Base-by-base conservation (phyloP, 1,140 invertebrate species). In the Amyelois transitella region DNA sequence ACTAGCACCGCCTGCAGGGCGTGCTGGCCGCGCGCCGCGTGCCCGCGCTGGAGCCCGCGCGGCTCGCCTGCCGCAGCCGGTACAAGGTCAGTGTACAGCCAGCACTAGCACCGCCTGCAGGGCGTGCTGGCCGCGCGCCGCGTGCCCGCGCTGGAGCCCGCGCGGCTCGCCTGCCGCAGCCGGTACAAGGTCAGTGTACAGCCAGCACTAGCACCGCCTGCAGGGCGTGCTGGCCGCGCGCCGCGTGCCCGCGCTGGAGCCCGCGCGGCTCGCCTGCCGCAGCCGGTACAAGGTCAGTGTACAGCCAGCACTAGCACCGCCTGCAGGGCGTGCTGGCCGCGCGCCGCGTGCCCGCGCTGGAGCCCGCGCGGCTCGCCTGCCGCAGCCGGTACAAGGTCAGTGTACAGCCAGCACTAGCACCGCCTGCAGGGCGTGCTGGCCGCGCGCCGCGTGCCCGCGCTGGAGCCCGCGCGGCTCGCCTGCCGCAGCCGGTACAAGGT, bases 221-320 rank as follows among this genome's bases (percentile, higher is more conserved):
- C 94, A 96, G 79, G 95, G 94, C 17, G 87, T 96, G 45, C 87
- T 99, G 51, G 96, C 95, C 1, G 94, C 96, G 81, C 88, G 99
- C 25, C 99, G 99, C 90, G 96, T 99, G 63, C 88, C 93, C 7
- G 96, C 96, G 54, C 89, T 99, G 76, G 98, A 99, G 77, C 81
- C 89, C 14, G 92, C 96, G 66, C 91, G 96, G 60, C 98, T 97
- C 84, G 97, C 99, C 77, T 95, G 96, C 0, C 98, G 98, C 86
- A 91, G 93, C 69, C 94, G 94, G 64, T 99, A 99, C 88, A n/a
- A n/a, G n/a, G n/a, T n/a, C n/a, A n/a, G n/a, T n/a, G n/a, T n/a
- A n/a, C n/a, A n/a, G n/a, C n/a, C n/a, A 99, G n/a, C n/a, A 99
- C 89, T 99, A 96, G 82, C 98, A 99, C 91, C 94, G 97, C 77